phyloP scores from a whole-genome alignment of 2,888 invertebrate genomes.

The Ochropacha duplaris region DNA sequence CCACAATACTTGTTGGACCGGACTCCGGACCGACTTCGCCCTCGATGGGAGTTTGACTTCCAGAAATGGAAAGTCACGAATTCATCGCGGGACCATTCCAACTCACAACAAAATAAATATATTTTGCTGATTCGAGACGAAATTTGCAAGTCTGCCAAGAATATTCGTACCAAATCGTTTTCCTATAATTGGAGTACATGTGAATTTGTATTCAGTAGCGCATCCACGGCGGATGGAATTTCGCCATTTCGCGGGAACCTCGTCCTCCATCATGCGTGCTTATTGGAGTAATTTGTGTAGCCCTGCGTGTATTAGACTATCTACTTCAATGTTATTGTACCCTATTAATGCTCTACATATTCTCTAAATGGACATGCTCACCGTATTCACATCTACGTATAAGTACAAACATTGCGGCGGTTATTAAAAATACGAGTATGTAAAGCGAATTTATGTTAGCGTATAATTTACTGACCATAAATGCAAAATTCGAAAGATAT shows the following conservation, averaged over 20 bases:
- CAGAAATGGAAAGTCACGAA: constrained; percentile 64
- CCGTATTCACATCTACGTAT: background rate
- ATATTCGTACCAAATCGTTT: constrained; percentile 83
- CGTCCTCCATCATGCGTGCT: constrained; percentile 79
- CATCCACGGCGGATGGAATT: constrained; percentile 79
- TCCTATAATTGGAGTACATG: constrained; percentile 84
- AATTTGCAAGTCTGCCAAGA: constrained; percentile 83
- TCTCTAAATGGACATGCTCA: background rate
- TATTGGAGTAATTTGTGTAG: constrained; percentile 77
- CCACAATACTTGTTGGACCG: too few relatives aligned
- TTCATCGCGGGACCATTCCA: constrained; percentile 65
- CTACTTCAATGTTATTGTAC: constrained; percentile 47
- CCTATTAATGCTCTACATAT: constrained; percentile 15
- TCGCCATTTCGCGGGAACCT: constrained; percentile 72
- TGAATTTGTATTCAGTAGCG: constrained; percentile 83
- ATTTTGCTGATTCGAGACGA: constrained; percentile 79
- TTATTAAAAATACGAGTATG: background rate
- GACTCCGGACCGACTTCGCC: constrained; percentile 30
- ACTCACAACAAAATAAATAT: constrained; percentile 80
- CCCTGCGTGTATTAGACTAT: constrained; percentile 51
- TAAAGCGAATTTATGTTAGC: background rate
- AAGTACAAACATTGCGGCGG: background rate
- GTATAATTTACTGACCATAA: background rate
- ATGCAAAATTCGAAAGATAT: background rate
- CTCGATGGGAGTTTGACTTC: constrained; percentile 46